A percentile compares a stretch with the other conserved stretches of the same genome.
These are phyloP conservation scores for Chondrosia reniformis DNA, from an alignment of 37 sponge, comb jelly and placozoan genomes.

Conservation along the genomic window DNA sequence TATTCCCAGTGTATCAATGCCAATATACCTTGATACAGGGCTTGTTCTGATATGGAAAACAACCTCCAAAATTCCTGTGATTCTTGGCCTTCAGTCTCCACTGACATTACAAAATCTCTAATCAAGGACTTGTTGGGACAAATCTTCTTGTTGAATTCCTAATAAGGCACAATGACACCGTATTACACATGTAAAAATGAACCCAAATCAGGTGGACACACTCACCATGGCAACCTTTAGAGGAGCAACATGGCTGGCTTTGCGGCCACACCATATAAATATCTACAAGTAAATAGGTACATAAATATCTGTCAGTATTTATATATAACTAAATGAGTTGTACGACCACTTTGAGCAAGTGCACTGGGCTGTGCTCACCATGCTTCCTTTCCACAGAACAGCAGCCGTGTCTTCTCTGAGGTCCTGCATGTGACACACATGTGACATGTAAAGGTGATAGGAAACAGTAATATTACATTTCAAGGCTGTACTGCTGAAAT, in stretches of 20 bases:
- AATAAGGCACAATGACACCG: background rate
- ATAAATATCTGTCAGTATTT: background rate
- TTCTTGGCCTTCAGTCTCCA: constrained; percentile 33
- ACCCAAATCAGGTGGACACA: background rate
- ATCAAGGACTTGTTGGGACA: constrained; percentile 11
- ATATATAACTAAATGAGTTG: background rate
- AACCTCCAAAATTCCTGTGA: constrained; percentile 45
- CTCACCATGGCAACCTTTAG: background rate
- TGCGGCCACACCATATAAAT: constrained; percentile 35
- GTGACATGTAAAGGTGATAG: no score
- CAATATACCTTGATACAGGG: background rate
- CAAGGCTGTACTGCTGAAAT: background rate
- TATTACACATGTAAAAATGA: background rate
- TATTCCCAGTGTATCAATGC: no score
- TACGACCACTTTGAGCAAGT: background rate
- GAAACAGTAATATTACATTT: no score
- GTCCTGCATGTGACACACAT: background rate
- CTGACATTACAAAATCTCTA: constrained; percentile 41
- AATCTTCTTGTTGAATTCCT: constrained; percentile 20
- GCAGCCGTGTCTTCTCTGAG: background rate
- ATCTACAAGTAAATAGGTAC: constrained; percentile 25
- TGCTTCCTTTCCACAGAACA: background rate
- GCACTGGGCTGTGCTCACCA: background rate
- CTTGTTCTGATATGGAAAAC: background rate
- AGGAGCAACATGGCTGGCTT: background rate